Evolutionary conservation across 2,888 invertebrate species (phyloP).

Genomic region (Drosophila kuntzei): DNA sequence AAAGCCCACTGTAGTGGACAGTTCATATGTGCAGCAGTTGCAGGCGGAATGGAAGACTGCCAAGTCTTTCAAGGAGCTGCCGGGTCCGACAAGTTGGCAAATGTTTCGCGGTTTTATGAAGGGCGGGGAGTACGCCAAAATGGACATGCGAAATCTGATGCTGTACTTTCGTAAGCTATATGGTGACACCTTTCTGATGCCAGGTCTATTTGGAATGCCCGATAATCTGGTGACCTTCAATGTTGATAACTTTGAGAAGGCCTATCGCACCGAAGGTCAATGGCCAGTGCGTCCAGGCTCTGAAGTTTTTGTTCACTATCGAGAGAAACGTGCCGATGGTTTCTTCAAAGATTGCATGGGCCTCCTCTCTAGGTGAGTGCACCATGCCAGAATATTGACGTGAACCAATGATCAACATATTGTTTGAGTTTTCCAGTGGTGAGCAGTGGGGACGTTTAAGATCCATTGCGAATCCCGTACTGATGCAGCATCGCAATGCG

Average conservation of each 20-base stretch:
- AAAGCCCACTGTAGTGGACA: conserved; percentile 16
- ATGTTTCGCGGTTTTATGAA: conserved; percentile 64
- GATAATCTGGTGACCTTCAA: conserved; percentile 85
- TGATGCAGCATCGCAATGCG: conserved; percentile 88
- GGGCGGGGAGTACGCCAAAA: conserved; percentile 38
- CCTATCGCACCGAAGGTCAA: conserved; percentile 86
- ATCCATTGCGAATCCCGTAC: conserved; percentile 88
- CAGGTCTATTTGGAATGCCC: conserved; percentile 81
- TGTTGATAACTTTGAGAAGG: conserved; percentile 86
- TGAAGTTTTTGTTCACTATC: conserved; percentile 84
- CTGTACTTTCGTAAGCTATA: conserved; percentile 62
- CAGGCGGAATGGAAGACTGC: conserved; percentile 66
- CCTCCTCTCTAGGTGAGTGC: conserved; percentile 31
- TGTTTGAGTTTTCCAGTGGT: conserved; percentile 85
- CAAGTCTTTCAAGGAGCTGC: conserved; percentile 66
- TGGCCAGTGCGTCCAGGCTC: conserved; percentile 85
- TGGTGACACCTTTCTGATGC: conserved; percentile 85
- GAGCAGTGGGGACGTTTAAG: conserved; percentile 88
- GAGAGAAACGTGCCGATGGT: conserved; percentile 61
- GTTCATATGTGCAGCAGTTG: conserved; percentile 39
- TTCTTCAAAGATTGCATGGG: conserved; percentile 52
- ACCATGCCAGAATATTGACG: background rate
- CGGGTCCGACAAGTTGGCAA: conserved; percentile 72
- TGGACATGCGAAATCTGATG: conserved; percentile 46
- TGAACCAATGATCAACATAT: conserved; percentile 26